These are phyloP conservation scores for Tauraco hartlaubi DNA, from an alignment of 2,797 vertebrate species.

Conservation along the genomic window DNA sequence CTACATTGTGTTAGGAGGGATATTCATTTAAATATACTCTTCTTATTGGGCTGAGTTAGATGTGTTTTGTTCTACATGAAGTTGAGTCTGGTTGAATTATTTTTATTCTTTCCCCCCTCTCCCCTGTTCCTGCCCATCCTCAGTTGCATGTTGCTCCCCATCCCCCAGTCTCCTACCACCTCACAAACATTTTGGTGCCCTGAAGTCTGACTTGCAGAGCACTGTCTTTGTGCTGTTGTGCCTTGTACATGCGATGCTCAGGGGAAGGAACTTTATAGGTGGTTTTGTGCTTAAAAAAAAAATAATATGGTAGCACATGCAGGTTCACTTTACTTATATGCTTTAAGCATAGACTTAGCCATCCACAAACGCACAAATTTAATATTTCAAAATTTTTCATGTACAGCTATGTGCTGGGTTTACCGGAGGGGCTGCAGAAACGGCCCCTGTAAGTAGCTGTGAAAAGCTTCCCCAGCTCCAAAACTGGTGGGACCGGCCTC, in stretches of 20 bases:
- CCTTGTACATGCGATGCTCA: not conserved
- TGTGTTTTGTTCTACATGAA: not conserved
- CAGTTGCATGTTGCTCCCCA: not conserved
- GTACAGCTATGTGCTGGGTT: not conserved
- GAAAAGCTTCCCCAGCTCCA: too few relatives aligned
- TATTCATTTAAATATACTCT: not conserved
- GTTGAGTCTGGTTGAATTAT: not conserved
- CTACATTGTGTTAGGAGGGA: not conserved
- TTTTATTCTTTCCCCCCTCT: too few relatives aligned
- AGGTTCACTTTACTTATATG: not conserved
- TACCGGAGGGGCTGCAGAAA: too few relatives aligned
- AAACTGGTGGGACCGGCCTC: too few relatives aligned
- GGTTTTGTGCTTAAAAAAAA: not conserved
- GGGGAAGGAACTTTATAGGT: not conserved
- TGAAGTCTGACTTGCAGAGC: not conserved
- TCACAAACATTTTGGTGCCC: not conserved
- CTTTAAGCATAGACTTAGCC: not conserved
- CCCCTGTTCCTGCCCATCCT: not conserved
- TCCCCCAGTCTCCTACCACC: not conserved
- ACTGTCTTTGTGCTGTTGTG: not conserved
- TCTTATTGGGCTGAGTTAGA: not conserved
- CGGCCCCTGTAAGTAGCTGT: too few relatives aligned
- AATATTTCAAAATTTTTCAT: not conserved
- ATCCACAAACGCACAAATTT: not conserved
- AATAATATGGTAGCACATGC: fast-evolving